These are phyloP conservation scores for Chaetophractus vellerosus DNA, from an alignment of 2,797 vertebrate species.

Conservation along the genomic window DNA sequence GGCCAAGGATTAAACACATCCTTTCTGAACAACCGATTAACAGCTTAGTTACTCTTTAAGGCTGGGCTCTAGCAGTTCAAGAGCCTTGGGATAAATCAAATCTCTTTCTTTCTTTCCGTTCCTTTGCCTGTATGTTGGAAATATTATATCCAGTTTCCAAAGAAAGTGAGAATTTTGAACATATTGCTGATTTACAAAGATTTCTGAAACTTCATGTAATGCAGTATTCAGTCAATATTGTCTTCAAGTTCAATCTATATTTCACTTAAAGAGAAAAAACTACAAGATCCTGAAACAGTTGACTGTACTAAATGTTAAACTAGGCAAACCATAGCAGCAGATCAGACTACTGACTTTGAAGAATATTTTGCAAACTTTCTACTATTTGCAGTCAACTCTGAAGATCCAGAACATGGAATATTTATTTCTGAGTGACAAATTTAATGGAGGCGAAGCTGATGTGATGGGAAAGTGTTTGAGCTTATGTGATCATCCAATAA, in stretches of 20 bases:
- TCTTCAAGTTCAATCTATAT: conserved; percentile 8
- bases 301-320: background rate
- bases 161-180: conserved; percentile 37
- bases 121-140: background rate
- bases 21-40: conserved; percentile 64
- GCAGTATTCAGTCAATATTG: background rate
- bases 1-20: conserved; percentile 61
- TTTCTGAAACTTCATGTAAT: conserved; percentile 21
- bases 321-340: background rate
- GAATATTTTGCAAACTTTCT: background rate
- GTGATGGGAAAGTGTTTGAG: background rate
- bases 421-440: background rate
- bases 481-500: background rate
- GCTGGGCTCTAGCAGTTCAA: background rate
- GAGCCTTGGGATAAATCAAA: conserved; percentile 42
- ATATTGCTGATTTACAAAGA: conserved; percentile 42
- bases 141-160: conserved; percentile 1
- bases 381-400: background rate
- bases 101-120: conserved; percentile 10
- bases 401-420: background rate
- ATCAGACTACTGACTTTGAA: background rate
- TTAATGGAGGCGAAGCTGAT: background rate
- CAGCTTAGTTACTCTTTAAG: conserved; percentile 47
- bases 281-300: background rate
- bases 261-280: conserved; percentile 1